Base-by-base conservation (phyloP, 2,113 vertebrate genomes). In the Nothobranchius furzeri region DNA sequence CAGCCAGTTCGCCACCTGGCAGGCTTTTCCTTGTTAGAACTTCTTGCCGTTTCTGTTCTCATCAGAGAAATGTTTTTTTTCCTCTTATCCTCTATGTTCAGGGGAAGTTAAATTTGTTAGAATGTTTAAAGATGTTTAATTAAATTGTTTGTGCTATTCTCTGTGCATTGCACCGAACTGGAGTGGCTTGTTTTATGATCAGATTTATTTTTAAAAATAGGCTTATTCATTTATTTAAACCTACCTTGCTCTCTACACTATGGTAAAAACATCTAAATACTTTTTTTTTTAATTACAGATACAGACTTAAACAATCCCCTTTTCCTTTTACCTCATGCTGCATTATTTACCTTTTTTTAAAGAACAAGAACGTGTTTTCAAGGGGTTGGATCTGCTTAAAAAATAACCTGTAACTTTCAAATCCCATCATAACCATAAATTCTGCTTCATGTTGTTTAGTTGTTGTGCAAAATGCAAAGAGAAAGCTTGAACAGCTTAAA, bases 1-100 rank as follows among this genome's bases (percentile, higher is more conserved):
- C 92, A 93, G 93, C 93, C 93, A 93, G 92, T 93, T 92, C 92
- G 91, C 93, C 93, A 94, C 93, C 93, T 94, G 93, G 92, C 93
- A 94, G 91, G 89, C 91, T 93, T 91, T 91, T 93, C 91, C 93
- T 93, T 92, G 92, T 93, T 93, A 94, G 90, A 94, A 94, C 91
- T 93, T 94, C 92, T 92, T 91, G 92, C 92, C 91, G 91, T 91
- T 92, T 92, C 91, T 90, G 85, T 92, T 92, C 92, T 92, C 90
- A 90, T 92, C 88, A 88, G 89, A 91, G 90, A 91, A 90, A 92
- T 89, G 88, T 88, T 86, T 89, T 89, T 86, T 88, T 89, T 90
- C 82, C 88, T 91, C 84, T 88, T 78, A 84, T 90, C 84, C 82
- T 87, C 83, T 77, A 82, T 89, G 83, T 88, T 88, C 87, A 82